Evolutionary conservation across 2,797 vertebrate genomes (phyloP).

Genomic region (Rallus crepitans): DNA sequence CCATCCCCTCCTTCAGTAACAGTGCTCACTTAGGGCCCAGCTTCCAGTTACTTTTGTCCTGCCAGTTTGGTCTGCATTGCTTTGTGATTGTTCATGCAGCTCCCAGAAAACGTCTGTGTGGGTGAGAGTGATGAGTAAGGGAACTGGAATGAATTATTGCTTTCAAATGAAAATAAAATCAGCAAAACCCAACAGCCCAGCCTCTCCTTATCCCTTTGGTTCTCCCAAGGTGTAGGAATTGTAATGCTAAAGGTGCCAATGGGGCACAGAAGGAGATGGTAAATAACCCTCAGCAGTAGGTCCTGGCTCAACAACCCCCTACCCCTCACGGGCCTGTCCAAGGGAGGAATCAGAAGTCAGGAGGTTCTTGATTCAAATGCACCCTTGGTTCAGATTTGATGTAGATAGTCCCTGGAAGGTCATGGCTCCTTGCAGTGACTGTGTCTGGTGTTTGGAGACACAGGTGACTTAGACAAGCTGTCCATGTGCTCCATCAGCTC

Average conservation of each 20-base stretch:
- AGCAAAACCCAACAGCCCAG: background rate
- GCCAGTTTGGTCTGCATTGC: background rate
- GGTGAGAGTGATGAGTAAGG: slow-evolving; percentile 21
- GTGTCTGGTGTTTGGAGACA: background rate
- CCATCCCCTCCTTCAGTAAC: background rate
- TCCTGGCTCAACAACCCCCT: background rate
- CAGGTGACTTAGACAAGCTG: background rate
- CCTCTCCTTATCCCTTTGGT: background rate
- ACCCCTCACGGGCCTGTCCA: background rate
- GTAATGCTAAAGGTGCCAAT: background rate
- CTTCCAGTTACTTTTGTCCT: background rate
- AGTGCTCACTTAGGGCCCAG: background rate
- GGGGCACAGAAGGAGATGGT: background rate
- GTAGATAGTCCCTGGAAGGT: background rate
- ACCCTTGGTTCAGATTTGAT: background rate
- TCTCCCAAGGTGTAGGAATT: background rate
- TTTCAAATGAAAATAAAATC: slow-evolving; percentile 25
- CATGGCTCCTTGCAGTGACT: background rate
- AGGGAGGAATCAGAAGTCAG: background rate
- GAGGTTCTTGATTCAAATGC: background rate
- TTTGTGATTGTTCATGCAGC: slow-evolving; percentile 8
- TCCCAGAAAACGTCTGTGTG: slow-evolving; percentile 9
- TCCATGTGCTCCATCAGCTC: background rate
- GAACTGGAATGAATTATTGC: slow-evolving; percentile 9
- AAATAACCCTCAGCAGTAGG: background rate